phyloP scores from a whole-genome alignment of 2,113 vertebrate genomes.

The Mesitornis unicolor region DNA sequence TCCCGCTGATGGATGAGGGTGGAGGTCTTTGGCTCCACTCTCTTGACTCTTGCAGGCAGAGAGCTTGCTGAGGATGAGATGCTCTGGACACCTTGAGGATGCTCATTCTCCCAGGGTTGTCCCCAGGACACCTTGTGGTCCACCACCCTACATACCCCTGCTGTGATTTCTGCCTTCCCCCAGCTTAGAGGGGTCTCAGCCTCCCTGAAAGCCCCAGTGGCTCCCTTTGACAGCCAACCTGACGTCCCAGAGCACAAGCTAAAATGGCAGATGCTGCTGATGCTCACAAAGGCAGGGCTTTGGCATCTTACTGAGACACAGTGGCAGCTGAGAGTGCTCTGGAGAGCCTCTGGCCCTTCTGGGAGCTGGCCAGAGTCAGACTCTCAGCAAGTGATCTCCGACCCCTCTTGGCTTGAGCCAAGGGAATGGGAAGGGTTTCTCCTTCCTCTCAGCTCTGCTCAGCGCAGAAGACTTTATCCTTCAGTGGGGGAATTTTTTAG shows the following conservation, averaged over 20 bases:
- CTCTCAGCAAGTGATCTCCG: not conserved
- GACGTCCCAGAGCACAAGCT: not conserved
- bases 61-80: not conserved
- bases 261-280: not conserved
- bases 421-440: not conserved
- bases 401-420: not conserved
- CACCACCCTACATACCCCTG: not conserved
- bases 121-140: not conserved
- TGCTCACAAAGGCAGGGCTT: not conserved
- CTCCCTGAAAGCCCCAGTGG: not conserved
- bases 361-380: not conserved
- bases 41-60: not conserved
- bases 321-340: not conserved
- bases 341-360: not conserved
- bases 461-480: not conserved
- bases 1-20: not conserved
- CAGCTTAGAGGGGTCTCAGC: not conserved
- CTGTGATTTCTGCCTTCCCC: not conserved
- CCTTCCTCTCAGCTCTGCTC: not conserved
- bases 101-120: not conserved
- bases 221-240: not conserved
- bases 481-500: not conserved
- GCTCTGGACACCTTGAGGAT: not conserved
- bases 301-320: not conserved
- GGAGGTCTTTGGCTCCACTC: not conserved